These are phyloP conservation scores for Dasysyrphus albostriatus DNA, from an alignment of 2,888 invertebrate genomes.

Conservation along the genomic window DNA sequence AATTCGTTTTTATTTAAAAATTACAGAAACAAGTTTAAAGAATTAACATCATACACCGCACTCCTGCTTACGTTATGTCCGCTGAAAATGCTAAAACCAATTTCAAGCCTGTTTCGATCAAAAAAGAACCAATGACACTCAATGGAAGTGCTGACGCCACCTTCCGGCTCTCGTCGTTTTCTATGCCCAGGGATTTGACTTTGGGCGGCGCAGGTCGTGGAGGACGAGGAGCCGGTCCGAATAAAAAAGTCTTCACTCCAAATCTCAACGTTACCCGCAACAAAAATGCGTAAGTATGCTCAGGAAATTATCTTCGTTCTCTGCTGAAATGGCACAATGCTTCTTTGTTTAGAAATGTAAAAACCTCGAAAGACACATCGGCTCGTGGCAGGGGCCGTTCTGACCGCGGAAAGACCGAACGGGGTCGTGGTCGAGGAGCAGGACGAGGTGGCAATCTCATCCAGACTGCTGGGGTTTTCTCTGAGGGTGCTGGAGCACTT, in stretches of 20 bases:
- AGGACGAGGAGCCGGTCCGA: slow-evolving; percentile 80
- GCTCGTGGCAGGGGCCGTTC: slow-evolving; percentile 78
- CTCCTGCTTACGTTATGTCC: slow-evolving; percentile 66
- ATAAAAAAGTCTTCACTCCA: slow-evolving; percentile 86
- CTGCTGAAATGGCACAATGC: background rate
- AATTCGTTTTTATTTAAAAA: slow-evolving; percentile 2
- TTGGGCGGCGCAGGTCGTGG: slow-evolving; percentile 82
- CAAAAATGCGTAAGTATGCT: slow-evolving; percentile 84
- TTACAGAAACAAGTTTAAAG: background rate
- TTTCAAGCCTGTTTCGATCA: slow-evolving; percentile 53
- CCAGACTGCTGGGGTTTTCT: slow-evolving; percentile 83
- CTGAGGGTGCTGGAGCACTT: slow-evolving; percentile 82
- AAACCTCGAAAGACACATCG: slow-evolving; percentile 82
- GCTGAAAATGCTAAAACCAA: slow-evolving; percentile 79
- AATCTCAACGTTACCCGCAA: slow-evolving; percentile 87
- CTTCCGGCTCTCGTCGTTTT: slow-evolving; percentile 84
- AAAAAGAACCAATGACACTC: slow-evolving; percentile 68
- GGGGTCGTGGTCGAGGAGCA: slow-evolving; percentile 76
- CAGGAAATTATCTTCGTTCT: background rate
- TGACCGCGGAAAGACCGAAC: slow-evolving; percentile 78
- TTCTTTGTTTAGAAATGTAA: slow-evolving; percentile 80
- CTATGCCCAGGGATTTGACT: slow-evolving; percentile 86
- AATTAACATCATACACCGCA: background rate
- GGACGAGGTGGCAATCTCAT: slow-evolving; percentile 79
- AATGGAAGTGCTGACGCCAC: slow-evolving; percentile 77